Base-by-base conservation (phyloP, 2,888 invertebrate species). In the Prosapia bicincta region DNA sequence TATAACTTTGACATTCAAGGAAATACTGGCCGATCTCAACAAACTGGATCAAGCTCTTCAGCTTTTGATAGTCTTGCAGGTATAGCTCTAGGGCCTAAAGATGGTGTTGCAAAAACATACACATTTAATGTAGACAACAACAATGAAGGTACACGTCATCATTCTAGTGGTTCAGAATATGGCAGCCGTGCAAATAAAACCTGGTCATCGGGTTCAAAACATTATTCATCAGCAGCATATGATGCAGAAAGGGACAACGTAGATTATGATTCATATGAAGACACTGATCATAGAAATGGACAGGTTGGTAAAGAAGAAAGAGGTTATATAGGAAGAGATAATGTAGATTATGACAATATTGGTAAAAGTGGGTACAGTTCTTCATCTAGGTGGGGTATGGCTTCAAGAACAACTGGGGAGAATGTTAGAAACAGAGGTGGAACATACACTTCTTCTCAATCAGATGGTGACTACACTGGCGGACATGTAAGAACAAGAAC, bases 101-200 rank as follows among this genome's bases (percentile, higher is more conserved):
- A 78, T 68, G 79, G 79, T 26, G 77, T 72, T 23, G 79, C 80
- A 32, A 79, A 76, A 74, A 80, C 79, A 6, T 78, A 80, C 67
- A 71, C 79, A 9, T 74, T 79, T 26, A 79, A 80, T 76, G 74
- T 80, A 6, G 24, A 28, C 7, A 66, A 69, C 30, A 65, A 25
- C 28, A 25, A 72, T 54, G 28, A 25, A 25, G 72, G n/a, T 26
- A 28, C 26, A 26, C 20, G 24, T 24, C 24, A 24, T 32, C 71
- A 43, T 20, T 54, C 54, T 7, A 32, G 69, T n/a, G 32, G 32
- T 7, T 15, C 15, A 15, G 69, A 69, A 20, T 23, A 69, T 69
- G 69, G 69, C n/a, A 25, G 68, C 7, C 24, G 24, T 15, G 10
- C 69, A 28, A 30, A 38, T 32, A 38, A 24, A 30, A 30, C 28